These are phyloP conservation scores for Periophthalmus modestus DNA, from an alignment of 2,113 vertebrate genomes.

Conservation along the genomic window DNA sequence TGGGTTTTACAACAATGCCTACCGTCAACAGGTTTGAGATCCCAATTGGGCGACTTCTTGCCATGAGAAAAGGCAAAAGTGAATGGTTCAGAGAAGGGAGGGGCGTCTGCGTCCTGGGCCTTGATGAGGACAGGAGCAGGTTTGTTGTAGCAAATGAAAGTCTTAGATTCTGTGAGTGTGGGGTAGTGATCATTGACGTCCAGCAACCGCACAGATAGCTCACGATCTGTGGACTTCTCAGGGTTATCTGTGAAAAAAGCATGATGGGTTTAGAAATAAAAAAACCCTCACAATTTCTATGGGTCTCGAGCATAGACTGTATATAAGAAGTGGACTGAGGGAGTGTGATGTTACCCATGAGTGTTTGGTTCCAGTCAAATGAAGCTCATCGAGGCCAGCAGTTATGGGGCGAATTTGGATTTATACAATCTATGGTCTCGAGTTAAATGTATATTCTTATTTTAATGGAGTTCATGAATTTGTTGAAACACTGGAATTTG, in stretches of 20 bases:
- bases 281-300: too few species aligned
- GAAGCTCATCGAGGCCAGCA: too few species aligned
- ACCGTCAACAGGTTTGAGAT: slow-evolving; percentile 67
- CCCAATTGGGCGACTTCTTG: slow-evolving; percentile 74
- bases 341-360: too few species aligned
- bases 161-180: slow-evolving; percentile 42
- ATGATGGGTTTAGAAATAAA: background rate
- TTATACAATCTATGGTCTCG: too few species aligned
- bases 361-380: too few species aligned
- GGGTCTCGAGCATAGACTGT: too few species aligned
- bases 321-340: too few species aligned
- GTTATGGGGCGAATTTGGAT: too few species aligned
- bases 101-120: slow-evolving; percentile 65
- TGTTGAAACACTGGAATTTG: too few species aligned
- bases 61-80: slow-evolving; percentile 53
- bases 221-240: slow-evolving; percentile 44
- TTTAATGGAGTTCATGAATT: too few species aligned
- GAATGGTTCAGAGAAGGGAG: slow-evolving; percentile 73
- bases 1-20: background rate
- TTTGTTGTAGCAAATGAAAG: slow-evolving; percentile 70
- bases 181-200: slow-evolving; percentile 79
- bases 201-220: slow-evolving; percentile 63
- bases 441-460: too few species aligned
- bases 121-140: slow-evolving; percentile 59
- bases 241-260: slow-evolving; percentile 56